Conservation (phyloP, 2,888 invertebrate species). For the Sinelater perroti region DNA sequence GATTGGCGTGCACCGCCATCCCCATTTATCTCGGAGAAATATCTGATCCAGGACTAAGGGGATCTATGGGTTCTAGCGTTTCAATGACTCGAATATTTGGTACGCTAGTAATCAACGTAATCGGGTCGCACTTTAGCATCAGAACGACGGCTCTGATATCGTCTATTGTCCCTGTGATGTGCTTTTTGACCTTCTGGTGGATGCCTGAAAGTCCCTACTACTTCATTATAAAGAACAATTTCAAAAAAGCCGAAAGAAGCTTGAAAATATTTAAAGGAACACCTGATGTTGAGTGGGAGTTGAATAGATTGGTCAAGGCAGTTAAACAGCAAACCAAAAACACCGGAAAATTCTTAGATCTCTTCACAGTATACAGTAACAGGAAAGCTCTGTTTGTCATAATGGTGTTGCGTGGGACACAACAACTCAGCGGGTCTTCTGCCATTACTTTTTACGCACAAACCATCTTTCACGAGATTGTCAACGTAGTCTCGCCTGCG, state of each 20-base stretch:
- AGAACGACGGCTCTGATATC: constrained; percentile 62
- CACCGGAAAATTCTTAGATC: constrained; percentile 65
- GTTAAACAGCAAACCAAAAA: constrained; percentile 61
- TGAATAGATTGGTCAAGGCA: constrained; percentile 51
- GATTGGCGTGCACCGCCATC: constrained; percentile 58
- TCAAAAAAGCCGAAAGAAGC: constrained; percentile 61
- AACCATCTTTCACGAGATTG: constrained; percentile 59
- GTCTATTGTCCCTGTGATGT: constrained; percentile 60
- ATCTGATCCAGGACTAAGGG: constrained; percentile 66
- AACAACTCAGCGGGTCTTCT: constrained; percentile 68
- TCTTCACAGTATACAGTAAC: constrained; percentile 66
- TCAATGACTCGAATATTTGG: constrained; percentile 65
- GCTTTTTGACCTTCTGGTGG: constrained; percentile 61
- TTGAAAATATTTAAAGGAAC: constrained; percentile 62
- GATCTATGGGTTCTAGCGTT: constrained; percentile 66
- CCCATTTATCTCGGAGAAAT: constrained; percentile 71
- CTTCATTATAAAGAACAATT: constrained; percentile 57
- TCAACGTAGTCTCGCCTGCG: constrained; percentile 58
- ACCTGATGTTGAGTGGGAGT: constrained; percentile 61
- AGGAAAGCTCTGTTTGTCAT: constrained; percentile 71
- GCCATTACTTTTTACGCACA: constrained; percentile 71
- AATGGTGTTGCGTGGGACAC: constrained; percentile 66
- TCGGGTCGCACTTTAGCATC: constrained; percentile 63
- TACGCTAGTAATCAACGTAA: constrained; percentile 64
- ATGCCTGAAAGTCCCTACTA: constrained; percentile 70